Evolutionary conservation across 2,113 vertebrate species (phyloP).

Genomic region (Acanthisitta chloris): DNA sequence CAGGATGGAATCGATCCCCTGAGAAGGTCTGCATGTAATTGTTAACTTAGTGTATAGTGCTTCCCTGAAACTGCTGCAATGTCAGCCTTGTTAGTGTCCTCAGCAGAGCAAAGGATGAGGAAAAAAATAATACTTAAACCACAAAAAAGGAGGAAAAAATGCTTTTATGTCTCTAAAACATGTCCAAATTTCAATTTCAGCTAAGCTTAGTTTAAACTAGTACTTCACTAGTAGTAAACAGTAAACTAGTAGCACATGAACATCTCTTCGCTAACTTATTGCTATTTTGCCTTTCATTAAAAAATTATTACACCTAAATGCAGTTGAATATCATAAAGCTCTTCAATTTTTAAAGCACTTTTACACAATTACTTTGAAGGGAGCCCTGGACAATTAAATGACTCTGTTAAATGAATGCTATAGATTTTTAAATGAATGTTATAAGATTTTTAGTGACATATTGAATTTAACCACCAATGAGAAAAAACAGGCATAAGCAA

Average conservation of each 20-base stretch:
- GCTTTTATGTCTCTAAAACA: not conserved
- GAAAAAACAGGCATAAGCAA: constrained; percentile 44
- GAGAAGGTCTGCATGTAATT: not conserved
- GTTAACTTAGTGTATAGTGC: not conserved
- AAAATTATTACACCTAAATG: constrained; percentile 53
- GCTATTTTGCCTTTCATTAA: constrained; percentile 50
- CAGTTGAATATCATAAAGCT: constrained; percentile 50
- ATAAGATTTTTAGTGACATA: constrained; percentile 65
- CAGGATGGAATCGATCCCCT: not conserved
- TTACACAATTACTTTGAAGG: constrained; percentile 67
- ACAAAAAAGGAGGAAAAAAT: not conserved
- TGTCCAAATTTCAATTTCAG: not conserved
- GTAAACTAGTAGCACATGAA: constrained; percentile 22
- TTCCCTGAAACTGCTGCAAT: not conserved
- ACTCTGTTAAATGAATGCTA: constrained; percentile 65
- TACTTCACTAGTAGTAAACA: too few relatives aligned
- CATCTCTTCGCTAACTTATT: constrained; percentile 34
- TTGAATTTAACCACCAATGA: constrained; percentile 64
- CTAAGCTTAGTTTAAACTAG: not conserved
- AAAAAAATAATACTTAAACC: not conserved
- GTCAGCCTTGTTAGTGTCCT: not conserved
- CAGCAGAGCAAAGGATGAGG: not conserved
- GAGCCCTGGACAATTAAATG: constrained; percentile 65
- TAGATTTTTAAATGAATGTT: constrained; percentile 62
- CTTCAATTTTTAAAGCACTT: constrained; percentile 64